Evolutionary conservation across 2,888 invertebrate species (phyloP), one percentile per base, ranked within the genome.

Genomic region (Polydrusus cervinus): DNA sequence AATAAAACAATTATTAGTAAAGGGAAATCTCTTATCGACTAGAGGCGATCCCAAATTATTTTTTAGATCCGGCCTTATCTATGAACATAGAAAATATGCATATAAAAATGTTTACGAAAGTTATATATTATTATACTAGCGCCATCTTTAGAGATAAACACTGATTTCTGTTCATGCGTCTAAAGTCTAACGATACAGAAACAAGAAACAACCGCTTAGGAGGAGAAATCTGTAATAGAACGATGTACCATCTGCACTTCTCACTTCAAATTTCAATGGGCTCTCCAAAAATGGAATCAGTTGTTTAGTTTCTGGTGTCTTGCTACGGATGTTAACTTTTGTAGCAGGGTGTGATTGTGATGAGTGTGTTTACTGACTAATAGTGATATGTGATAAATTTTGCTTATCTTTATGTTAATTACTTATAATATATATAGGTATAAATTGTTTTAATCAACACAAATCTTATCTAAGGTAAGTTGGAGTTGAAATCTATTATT

Each of bases 271-370:
- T 25, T 51, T 25, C 25, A 51, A 51, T 51, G 25, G 20, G 53
- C 13, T 53, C 38, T 38, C 57, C 57, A 57, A 57, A 57, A 57
- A 38, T 57, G 57, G 57, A 57, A 57, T 57, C 38, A 57, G 34
- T 57, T 30, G 30, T 5, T 57, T 57, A 53, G 25, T 53, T 30
- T 53, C 13, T 53, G 53, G 30, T 53, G 53, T 30, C 9, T 20
- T 1, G 53, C 30, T 25, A 47, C 53, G 53, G 13, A 53, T n/a
- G 53, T 30, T 30, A 53, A 53, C 7, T 57, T 16, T 57, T 57
- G 16, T 57, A 8, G 9, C 14, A 38, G 57, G 34, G 57, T 57
- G 57, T 57, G 57, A 13, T 34, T n/a, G 34, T 38, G 38, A 38
- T 34, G 34, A 14, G 1, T 57, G 34, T 60, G 3, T 60, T 10